Evolutionary conservation across 1,140 invertebrate species (phyloP).

Genomic region (Rhynchophorus ferrugineus): DNA sequence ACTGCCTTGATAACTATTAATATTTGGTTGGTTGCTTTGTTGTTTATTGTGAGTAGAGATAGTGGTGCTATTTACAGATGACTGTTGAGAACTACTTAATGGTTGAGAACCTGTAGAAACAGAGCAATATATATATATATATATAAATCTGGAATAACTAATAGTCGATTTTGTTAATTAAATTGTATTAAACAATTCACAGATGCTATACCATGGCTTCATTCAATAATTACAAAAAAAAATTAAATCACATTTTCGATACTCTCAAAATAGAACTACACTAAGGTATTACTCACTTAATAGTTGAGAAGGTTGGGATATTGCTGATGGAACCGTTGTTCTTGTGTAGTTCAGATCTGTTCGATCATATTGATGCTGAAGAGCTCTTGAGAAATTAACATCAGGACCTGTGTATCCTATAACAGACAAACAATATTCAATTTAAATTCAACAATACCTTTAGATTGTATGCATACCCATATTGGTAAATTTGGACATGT

Average conservation of each 20-base stretch:
- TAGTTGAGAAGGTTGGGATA: conserved; percentile 18
- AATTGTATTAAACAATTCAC: too few species aligned
- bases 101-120: conserved; percentile 7
- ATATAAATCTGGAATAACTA: neutral
- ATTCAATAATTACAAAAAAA: too few species aligned
- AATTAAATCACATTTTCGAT: too few species aligned
- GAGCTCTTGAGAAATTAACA: conserved; percentile 25
- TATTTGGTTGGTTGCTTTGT: conserved; percentile 16
- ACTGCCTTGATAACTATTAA: conserved; percentile 12
- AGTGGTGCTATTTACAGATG: conserved; percentile 17
- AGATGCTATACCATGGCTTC: too few species aligned
- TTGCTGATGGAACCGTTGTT: conserved; percentile 19
- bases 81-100: conserved; percentile 5
- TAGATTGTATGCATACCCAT: conserved; percentile 23
- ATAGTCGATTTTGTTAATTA: too few species aligned
- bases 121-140: neutral
- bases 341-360: conserved; percentile 24
- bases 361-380: conserved; percentile 28
- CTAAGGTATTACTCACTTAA: conserved; percentile 8
- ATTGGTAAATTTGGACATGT: conserved; percentile 36
- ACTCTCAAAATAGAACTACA: neutral
- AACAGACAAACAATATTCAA: neutral
- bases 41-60: conserved; percentile 14
- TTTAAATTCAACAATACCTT: neutral
- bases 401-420: conserved; percentile 29